Evolutionary conservation across 2,888 invertebrate species (phyloP).

Genomic region (Neoitamus cyanurus): DNA sequence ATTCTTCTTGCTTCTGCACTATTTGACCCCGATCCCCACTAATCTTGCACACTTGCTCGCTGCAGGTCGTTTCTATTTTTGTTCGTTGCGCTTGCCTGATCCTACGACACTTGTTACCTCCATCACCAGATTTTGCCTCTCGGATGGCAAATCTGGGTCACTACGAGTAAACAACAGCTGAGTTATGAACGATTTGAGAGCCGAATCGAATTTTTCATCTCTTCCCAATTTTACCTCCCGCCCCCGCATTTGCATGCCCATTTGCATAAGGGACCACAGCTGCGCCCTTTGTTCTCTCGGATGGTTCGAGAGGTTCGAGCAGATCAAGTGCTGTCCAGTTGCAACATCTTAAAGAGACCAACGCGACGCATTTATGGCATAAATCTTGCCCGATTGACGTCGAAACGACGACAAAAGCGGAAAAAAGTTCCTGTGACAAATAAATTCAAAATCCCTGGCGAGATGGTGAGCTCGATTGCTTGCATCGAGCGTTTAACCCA

Average conservation of each 20-base stretch:
- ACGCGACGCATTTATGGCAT: constrained; percentile 30
- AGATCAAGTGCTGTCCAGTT: constrained; percentile 42
- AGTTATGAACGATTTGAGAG: not conserved
- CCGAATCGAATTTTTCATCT: constrained; percentile 22
- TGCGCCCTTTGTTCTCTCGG: constrained; percentile 19
- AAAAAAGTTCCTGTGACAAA: constrained; percentile 32
- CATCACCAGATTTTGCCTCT: not conserved
- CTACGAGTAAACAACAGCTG: constrained; percentile 9
- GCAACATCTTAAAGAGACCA: constrained; percentile 41
- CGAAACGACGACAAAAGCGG: not conserved
- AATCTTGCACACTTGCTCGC: not conserved
- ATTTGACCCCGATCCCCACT: not conserved
- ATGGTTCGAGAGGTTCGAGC: not conserved
- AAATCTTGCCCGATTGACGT: constrained; percentile 34
- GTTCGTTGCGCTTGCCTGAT: not conserved
- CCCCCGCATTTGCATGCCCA: constrained; percentile 33
- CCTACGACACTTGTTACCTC: constrained; percentile 26
- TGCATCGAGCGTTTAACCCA: constrained; percentile 9
- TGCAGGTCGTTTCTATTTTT: not conserved
- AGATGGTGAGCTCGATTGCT: not conserved
- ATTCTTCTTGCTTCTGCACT: not conserved
- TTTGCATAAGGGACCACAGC: constrained; percentile 41
- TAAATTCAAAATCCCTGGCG: constrained; percentile 19
- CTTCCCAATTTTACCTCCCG: constrained; percentile 20
- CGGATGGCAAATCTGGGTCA: constrained; percentile 30